These are phyloP conservation scores for Lycocerus yunnanus DNA, from an alignment of 2,888 invertebrate genomes.

Conservation along the genomic window DNA sequence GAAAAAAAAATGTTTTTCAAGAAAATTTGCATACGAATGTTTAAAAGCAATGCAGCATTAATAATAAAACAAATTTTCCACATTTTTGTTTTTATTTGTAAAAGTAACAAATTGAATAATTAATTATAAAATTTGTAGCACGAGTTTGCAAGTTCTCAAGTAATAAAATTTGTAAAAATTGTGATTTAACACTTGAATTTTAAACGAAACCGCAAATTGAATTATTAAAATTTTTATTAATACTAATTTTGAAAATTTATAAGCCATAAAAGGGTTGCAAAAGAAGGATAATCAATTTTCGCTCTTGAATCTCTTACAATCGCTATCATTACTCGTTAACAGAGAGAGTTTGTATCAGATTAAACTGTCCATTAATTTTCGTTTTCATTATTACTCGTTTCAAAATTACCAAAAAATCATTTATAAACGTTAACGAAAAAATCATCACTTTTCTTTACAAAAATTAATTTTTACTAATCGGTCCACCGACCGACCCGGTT, in stretches of 20 bases:
- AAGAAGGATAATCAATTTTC: background rate
- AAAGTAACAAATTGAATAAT: background rate
- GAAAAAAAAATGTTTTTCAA: background rate
- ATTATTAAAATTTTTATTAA: background rate
- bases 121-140: background rate
- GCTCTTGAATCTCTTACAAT: background rate
- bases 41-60: background rate
- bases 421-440: conserved; percentile 29
- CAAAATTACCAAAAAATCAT: conserved; percentile 25
- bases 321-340: conserved; percentile 6
- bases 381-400: conserved; percentile 29
- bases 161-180: background rate
- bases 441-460: conserved; percentile 23
- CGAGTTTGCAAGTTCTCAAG: background rate
- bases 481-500: background rate
- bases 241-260: background rate
- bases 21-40: background rate
- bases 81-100: background rate
- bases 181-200: background rate
- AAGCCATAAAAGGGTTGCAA: background rate
- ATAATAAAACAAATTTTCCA: background rate
- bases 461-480: conserved; percentile 29
- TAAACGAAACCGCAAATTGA: background rate
- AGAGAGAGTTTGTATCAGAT: conserved; percentile 26
- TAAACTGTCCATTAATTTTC: conserved; percentile 31